A percentile compares a stretch with the other conserved stretches of the same genome.
Evolutionary conservation across 2,888 invertebrate genomes (phyloP).

Genomic region (Melanotus villosus): DNA sequence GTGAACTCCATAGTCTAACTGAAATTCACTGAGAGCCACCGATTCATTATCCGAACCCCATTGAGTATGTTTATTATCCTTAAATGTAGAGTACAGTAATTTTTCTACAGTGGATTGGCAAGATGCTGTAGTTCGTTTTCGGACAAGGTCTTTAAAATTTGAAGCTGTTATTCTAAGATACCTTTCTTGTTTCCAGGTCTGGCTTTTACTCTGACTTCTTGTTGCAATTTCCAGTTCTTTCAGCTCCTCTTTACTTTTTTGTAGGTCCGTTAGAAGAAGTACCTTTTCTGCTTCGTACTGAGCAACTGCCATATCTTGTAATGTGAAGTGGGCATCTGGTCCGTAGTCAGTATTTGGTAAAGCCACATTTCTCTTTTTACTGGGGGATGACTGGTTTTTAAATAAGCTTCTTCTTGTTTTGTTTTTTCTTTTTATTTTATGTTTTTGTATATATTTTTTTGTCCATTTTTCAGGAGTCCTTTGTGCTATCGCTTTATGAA

Average conservation of each 20-base stretch:
- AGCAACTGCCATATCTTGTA: too few species aligned
- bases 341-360: neutral
- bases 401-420: neutral
- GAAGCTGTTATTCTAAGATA: too few species aligned
- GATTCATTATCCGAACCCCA: neutral
- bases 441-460: neutral
- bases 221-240: neutral
- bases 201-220: neutral
- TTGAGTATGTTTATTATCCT: neutral
- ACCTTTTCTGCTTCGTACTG: too few species aligned
- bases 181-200: neutral
- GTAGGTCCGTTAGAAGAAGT: too few species aligned
- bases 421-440: neutral
- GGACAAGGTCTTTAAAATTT: neutral
- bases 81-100: neutral
- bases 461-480: neutral
- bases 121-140: neutral
- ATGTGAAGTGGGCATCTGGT: too few species aligned
- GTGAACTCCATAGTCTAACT: neutral
- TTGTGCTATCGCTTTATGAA: neutral
- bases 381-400: neutral
- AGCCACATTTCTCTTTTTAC: neutral
- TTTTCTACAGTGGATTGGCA: neutral
- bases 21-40: neutral
- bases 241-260: too few species aligned